Evolutionary conservation across 1,140 invertebrate genomes (phyloP).

Genomic region (Heterodera schachtii): DNA sequence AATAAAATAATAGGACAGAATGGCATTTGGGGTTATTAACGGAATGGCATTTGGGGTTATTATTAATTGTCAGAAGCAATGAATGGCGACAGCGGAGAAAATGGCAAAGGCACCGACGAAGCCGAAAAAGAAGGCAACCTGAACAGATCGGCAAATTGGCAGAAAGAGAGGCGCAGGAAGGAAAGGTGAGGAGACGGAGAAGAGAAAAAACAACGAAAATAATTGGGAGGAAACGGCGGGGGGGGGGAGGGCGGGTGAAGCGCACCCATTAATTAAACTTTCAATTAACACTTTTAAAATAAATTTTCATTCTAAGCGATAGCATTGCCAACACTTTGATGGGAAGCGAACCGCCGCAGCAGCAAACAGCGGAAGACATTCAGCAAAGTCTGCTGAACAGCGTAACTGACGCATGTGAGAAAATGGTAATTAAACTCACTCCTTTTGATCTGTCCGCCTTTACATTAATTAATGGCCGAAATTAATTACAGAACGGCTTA

Average conservation of each 20-base stretch:
- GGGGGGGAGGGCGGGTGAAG: no score
- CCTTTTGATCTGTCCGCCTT: no score
- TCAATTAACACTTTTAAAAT: background rate
- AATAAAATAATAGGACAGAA: no score
- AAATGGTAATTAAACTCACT: background rate
- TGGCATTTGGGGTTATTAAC: no score
- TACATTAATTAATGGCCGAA: background rate
- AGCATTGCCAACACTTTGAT: background rate
- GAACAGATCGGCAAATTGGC: background rate
- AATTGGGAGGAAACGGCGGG: no score
- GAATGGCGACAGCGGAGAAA: background rate
- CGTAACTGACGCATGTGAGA: background rate
- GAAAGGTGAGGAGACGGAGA: background rate
- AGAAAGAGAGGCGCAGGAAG: background rate
- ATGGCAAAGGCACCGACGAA: background rate
- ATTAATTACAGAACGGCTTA: background rate
- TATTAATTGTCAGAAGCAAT: background rate
- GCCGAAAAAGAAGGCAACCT: background rate
- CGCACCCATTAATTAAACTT: no score
- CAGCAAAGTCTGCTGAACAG: background rate
- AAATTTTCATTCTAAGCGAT: background rate
- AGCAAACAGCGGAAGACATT: background rate
- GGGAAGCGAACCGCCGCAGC: no score
- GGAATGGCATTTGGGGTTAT: background rate
- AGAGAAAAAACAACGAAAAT: no score